A percentile compares a stretch with the other conserved stretches of the same genome.
phyloP scores from a whole-genome alignment of 2,113 vertebrate genomes.

The Garra rufa region DNA sequence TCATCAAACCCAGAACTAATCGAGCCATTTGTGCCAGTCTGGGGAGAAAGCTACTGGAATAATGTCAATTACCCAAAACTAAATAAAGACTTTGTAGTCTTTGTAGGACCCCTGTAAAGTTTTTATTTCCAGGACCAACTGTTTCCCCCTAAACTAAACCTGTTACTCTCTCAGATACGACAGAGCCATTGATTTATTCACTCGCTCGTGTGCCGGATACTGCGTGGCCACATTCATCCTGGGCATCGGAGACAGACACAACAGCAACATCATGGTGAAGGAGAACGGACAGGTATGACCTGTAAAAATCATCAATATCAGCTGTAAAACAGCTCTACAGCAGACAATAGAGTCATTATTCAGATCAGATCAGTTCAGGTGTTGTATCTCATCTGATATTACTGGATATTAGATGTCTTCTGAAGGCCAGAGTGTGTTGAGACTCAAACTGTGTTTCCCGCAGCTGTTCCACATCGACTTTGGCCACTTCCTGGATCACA shows the following conservation, averaged over 20 bases:
- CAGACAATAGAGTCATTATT: neutral
- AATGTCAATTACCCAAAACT: too few species aligned
- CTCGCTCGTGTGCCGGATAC: slow-evolving; percentile 79
- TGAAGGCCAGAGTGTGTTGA: neutral
- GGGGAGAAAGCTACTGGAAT: too few species aligned
- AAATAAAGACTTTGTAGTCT: too few species aligned
- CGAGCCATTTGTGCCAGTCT: too few species aligned
- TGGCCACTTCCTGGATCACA: slow-evolving; percentile 81
- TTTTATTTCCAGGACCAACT: too few species aligned
- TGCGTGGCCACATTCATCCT: slow-evolving; percentile 82
- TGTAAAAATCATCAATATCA: too few species aligned
- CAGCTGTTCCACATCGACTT: slow-evolving; percentile 83
- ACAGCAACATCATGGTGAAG: slow-evolving; percentile 84
- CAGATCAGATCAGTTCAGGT: too few species aligned
- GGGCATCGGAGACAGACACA: slow-evolving; percentile 81
- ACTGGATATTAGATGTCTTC: neutral
- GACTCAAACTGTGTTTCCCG: neutral
- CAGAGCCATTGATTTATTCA: slow-evolving; percentile 79
- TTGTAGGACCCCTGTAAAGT: too few species aligned
- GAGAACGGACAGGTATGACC: slow-evolving; percentile 83
- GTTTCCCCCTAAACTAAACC: neutral
- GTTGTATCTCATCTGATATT: too few species aligned
- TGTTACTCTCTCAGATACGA: slow-evolving; percentile 72
- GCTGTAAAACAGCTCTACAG: neutral
- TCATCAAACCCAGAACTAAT: too few species aligned